These are phyloP conservation scores for Chelon auratus DNA, from an alignment of 2,797 vertebrate species.

Conservation along the genomic window DNA sequence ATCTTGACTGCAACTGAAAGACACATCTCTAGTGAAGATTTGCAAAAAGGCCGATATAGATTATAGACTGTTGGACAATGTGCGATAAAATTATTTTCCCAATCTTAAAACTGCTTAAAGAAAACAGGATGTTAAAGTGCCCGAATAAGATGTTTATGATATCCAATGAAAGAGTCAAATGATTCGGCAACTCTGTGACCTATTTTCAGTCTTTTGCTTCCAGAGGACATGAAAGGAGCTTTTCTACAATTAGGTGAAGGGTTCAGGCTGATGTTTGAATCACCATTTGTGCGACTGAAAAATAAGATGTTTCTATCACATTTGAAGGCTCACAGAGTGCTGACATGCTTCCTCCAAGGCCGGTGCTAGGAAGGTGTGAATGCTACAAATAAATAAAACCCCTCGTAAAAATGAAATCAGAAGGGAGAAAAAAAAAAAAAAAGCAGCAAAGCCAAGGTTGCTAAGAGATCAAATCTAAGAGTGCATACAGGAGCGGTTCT, in stretches of 20 bases:
- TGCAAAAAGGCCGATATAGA: not conserved
- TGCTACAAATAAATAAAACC: constrained; percentile 32
- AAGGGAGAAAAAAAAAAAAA: not conserved
- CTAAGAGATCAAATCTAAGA: constrained; percentile 50
- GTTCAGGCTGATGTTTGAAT: constrained; percentile 23
- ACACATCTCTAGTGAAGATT: not conserved
- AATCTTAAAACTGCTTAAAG: not conserved
- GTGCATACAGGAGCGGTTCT: constrained; percentile 51
- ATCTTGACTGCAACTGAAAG: not conserved
- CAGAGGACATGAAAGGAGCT: not conserved
- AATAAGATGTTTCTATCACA: no score
- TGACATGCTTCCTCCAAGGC: constrained; percentile 18
- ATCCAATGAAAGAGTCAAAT: constrained; percentile 11
- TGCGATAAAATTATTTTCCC: not conserved
- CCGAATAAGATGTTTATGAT: not conserved
- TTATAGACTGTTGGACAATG: not conserved
- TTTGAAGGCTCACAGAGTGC: constrained; percentile 7
- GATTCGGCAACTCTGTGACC: constrained; percentile 5
- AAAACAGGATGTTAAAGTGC: not conserved
- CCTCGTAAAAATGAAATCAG: constrained; percentile 17
- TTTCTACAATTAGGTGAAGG: not conserved
- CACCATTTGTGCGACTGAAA: not conserved
- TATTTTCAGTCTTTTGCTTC: constrained; percentile 11
- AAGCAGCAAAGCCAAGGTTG: constrained; percentile 40
- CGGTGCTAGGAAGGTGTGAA: constrained; percentile 12